phyloP scores from a whole-genome alignment of 1,140 invertebrate species.

The Odontomachus brunneus region DNA sequence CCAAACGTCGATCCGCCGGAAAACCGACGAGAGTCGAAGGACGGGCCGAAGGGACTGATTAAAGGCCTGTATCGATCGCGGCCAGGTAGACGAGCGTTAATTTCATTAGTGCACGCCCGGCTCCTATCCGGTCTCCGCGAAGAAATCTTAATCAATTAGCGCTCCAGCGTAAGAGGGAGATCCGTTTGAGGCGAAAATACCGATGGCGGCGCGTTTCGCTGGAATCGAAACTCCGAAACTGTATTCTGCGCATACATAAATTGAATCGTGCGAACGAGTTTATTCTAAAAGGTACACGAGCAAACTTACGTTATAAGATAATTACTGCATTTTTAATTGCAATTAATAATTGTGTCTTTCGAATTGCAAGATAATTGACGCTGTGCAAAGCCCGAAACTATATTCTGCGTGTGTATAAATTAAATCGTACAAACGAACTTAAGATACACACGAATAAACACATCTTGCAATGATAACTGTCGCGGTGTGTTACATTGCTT shows the following conservation, averaged over 20 bases:
- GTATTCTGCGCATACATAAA: not conserved
- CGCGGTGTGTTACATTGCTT: not conserved
- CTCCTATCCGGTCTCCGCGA: constrained; percentile 36
- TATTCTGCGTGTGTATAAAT: too few species aligned
- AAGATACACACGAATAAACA: too few species aligned
- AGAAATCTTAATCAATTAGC: constrained; percentile 59
- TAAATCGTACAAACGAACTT: too few species aligned
- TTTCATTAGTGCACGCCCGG: constrained; percentile 57
- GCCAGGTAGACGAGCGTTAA: constrained; percentile 67
- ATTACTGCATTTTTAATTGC: not conserved
- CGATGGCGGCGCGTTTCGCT: not conserved
- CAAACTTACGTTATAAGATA: not conserved
- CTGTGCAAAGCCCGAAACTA: too few species aligned
- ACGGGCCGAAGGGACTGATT: constrained; percentile 72
- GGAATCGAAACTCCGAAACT: constrained; percentile 3
- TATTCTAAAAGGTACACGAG: not conserved
- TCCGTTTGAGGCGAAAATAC: constrained; percentile 38
- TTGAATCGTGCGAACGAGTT: not conserved
- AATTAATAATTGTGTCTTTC: too few species aligned
- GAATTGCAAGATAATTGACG: too few species aligned
- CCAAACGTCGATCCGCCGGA: constrained; percentile 63
- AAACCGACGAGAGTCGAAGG: constrained; percentile 52
- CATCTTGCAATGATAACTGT: too few species aligned
- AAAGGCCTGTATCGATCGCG: constrained; percentile 71
- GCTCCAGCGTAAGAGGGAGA: not conserved